These are phyloP conservation scores for Elegia similella DNA, from an alignment of 2,888 invertebrate species.

Conservation along the genomic window DNA sequence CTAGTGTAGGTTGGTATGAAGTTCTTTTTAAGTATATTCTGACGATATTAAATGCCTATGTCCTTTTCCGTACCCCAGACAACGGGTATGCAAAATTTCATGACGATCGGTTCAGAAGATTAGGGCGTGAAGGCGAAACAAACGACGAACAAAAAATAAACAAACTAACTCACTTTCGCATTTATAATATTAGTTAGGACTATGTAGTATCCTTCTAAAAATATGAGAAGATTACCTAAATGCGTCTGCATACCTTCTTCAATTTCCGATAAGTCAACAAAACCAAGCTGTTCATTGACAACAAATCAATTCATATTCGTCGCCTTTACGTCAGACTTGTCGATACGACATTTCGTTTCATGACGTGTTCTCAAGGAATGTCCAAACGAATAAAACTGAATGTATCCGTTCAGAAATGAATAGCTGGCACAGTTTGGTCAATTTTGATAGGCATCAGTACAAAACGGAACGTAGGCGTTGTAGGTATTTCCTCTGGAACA, in stretches of 20 bases:
- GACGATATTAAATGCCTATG: no score
- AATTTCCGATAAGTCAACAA: neutral
- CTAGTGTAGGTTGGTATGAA: no score
- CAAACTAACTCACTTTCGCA: no score
- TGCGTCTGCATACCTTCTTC: neutral
- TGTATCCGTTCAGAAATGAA: slow-evolving; percentile 7
- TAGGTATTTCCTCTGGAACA: neutral
- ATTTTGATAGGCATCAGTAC: slow-evolving; percentile 7
- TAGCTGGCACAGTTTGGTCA: neutral
- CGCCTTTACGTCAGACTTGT: neutral
- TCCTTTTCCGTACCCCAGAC: no score
- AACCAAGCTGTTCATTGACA: neutral
- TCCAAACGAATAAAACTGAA: neutral
- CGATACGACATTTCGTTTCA: neutral
- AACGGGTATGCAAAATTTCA: no score
- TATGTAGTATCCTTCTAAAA: no score
- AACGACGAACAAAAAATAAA: no score
- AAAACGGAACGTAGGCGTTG: slow-evolving; percentile 8
- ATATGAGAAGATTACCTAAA: neutral
- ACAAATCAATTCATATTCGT: slow-evolving; percentile 7
- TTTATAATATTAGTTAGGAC: no score
- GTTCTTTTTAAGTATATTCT: no score
- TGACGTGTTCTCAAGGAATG: slow-evolving; percentile 8
- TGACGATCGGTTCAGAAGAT: no score
- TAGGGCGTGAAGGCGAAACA: no score